These are phyloP conservation scores for Phasia obesa DNA, from an alignment of 2,888 invertebrate species.

Conservation along the genomic window DNA sequence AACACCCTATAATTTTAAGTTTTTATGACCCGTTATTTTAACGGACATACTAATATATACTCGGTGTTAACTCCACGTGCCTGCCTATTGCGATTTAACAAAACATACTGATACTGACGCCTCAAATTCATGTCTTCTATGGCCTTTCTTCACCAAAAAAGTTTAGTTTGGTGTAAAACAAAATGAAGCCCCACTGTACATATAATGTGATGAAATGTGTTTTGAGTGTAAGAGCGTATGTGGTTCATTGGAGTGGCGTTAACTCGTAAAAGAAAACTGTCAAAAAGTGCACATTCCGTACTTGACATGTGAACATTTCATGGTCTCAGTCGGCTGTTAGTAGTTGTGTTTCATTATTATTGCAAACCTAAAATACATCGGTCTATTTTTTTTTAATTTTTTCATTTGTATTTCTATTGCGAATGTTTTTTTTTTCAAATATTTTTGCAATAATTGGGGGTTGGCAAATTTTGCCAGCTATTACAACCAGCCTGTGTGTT, in stretches of 20 bases:
- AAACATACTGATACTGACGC: too few species aligned
- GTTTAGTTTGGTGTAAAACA: too few species aligned
- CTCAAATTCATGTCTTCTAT: too few species aligned
- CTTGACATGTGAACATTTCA: constrained; percentile 76
- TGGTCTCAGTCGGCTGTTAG: constrained; percentile 42
- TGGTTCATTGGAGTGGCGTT: constrained; percentile 27
- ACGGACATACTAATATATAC: too few species aligned
- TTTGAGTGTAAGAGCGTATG: constrained; percentile 2
- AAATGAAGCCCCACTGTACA: constrained; percentile 19
- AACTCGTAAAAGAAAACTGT: constrained; percentile 75
- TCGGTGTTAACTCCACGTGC: too few species aligned
- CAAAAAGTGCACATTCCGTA: constrained; percentile 79
- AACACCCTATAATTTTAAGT: too few species aligned
- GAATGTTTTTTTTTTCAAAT: constrained; percentile 13
- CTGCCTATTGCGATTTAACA: too few species aligned
- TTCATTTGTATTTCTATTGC: constrained; percentile 14
- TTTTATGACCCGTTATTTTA: too few species aligned
- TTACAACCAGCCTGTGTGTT: constrained; percentile 29
- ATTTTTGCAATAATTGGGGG: constrained; percentile 60
- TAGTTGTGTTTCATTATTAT: constrained; percentile 49
- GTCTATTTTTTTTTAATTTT: constrained; percentile 37
- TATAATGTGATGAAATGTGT: constrained; percentile 30
- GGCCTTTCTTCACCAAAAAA: too few species aligned
- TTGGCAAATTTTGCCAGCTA: constrained; percentile 45
- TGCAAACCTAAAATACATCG: constrained; percentile 44